Percentiles rank a stretch among this genome's conserved stretches.
Conservation (phyloP, 2,888 invertebrate genomes). For the Calliopum simillimum region DNA sequence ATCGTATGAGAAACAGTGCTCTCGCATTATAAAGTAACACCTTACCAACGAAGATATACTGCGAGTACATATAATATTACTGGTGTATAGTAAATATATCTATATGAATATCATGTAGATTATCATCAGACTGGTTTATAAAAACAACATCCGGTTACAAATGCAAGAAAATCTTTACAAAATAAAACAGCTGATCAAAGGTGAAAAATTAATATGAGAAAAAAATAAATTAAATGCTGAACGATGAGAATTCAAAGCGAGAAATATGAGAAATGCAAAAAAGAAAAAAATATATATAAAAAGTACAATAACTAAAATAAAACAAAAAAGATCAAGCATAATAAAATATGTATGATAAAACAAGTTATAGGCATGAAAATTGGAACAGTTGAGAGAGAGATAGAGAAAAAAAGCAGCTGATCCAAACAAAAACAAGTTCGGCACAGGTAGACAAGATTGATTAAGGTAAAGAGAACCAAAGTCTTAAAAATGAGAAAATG, state of each 20-base stretch:
- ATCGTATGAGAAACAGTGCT: no score
- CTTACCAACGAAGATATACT: no score
- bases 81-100: no score
- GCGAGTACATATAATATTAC: no score
- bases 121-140: no score
- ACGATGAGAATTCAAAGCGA: background rate
- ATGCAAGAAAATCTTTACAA: background rate
- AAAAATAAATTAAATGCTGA: background rate
- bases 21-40: no score
- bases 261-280: slow-evolving; percentile 11
- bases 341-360: background rate
- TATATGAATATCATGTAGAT: no score
- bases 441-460: background rate
- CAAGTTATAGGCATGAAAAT: slow-evolving; percentile 7
- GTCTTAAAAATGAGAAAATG: background rate
- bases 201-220: slow-evolving; percentile 1
- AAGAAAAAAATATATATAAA: background rate
- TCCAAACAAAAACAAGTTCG: background rate
- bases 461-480: background rate
- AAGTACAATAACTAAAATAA: no score
- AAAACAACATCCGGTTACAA: slow-evolving; percentile 25
- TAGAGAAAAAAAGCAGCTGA: slow-evolving; percentile 3
- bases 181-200: slow-evolving; percentile 20
- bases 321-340: background rate
- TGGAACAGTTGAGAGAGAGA: background rate